phyloP scores from a whole-genome alignment of 2,113 vertebrate genomes.

The Catharus minimus region DNA sequence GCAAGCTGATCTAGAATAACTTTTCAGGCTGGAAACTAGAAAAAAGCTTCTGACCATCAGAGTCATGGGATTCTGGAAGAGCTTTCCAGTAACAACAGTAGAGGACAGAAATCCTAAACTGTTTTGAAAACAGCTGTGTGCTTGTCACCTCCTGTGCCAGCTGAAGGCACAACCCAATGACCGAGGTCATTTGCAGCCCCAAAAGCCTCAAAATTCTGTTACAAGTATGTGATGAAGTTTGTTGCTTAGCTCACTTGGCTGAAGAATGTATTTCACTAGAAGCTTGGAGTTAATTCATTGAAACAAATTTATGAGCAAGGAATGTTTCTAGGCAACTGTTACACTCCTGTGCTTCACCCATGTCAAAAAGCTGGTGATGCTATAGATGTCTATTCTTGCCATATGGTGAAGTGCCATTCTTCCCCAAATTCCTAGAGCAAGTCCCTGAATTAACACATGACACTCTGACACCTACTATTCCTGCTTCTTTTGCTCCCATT shows the following conservation, averaged over 20 bases:
- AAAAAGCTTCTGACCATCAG: neutral
- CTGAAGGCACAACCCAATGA: neutral
- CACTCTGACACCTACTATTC: neutral
- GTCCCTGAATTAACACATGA: neutral
- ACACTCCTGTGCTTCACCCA: constrained; percentile 15
- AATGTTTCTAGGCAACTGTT: constrained; percentile 55
- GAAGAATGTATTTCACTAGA: neutral
- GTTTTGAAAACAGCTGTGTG: neutral
- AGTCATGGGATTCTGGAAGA: constrained; percentile 25
- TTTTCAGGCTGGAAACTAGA: neutral
- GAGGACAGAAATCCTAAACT: constrained; percentile 28
- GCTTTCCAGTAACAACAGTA: constrained; percentile 35
- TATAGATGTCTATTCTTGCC: constrained; percentile 16
- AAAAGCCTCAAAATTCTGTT: constrained; percentile 1
- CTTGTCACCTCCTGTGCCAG: constrained; percentile 1
- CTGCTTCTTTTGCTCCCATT: neutral
- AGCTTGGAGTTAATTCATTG: neutral
- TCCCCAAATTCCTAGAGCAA: neutral
- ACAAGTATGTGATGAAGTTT: neutral
- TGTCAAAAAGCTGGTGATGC: constrained; percentile 20
- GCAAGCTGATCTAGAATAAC: neutral
- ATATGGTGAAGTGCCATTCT: constrained; percentile 25
- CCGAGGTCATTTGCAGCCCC: neutral
- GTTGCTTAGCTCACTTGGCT: neutral
- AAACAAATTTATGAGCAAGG: constrained; percentile 6